phyloP scores from a whole-genome alignment of 2,888 invertebrate genomes.

The Pristionchus japonicus region DNA sequence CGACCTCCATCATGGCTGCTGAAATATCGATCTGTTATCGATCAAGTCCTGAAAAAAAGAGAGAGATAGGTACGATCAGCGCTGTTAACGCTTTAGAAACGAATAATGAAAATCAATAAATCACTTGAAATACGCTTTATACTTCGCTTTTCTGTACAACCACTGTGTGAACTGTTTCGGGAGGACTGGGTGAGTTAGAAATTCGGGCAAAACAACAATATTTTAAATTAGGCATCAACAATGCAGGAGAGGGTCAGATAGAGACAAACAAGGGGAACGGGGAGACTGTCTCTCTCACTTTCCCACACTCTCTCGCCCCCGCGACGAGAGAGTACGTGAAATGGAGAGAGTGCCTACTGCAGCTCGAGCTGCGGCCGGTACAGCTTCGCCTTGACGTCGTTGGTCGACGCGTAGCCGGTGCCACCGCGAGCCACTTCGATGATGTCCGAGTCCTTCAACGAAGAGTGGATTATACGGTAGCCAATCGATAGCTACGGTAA shows the following conservation, averaged over 20 bases:
- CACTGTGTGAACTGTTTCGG: neutral
- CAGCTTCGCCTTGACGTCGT: slow-evolving; percentile 71
- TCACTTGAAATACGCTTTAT: neutral
- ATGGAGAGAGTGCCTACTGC: slow-evolving; percentile 50
- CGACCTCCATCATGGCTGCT: slow-evolving; percentile 20
- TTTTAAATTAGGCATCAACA: neutral
- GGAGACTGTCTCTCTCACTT: too few species aligned
- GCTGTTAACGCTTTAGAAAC: neutral
- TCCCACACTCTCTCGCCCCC: neutral
- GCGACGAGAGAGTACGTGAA: neutral
- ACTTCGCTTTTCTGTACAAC: neutral
- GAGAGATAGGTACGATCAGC: neutral
- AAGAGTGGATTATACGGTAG: slow-evolving; percentile 77
- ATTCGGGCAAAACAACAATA: neutral
- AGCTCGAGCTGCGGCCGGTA: slow-evolving; percentile 68
- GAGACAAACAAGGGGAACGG: too few species aligned
- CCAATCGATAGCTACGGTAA: too few species aligned
- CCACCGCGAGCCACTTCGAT: slow-evolving; percentile 92
- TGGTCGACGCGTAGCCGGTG: slow-evolving; percentile 70
- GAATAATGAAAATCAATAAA: neutral
- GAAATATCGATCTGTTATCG: neutral
- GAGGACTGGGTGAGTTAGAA: neutral
- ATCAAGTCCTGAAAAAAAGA: neutral
- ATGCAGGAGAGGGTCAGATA: too few species aligned
- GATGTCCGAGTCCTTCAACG: slow-evolving; percentile 86